Conservation (phyloP, 2,797 vertebrate species). For the Cryptoprocta ferox region DNA sequence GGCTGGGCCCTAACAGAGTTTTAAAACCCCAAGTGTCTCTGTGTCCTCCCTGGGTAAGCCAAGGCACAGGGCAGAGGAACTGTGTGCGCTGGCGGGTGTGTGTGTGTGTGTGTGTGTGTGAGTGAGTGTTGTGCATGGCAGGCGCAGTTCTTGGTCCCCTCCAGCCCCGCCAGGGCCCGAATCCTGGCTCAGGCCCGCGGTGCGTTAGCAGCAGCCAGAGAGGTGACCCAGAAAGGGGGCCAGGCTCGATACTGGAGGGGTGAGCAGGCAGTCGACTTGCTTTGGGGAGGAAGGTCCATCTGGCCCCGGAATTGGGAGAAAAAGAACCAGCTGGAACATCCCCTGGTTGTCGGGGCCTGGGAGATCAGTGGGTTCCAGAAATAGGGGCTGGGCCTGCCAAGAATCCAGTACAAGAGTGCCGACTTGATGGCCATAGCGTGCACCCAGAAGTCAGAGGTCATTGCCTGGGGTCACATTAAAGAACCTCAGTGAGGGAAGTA, state of each 20-base stretch:
- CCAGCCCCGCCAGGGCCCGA: not conserved
- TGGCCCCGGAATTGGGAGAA: not conserved
- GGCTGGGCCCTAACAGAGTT: constrained; percentile 43
- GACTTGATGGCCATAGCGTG: too few species aligned
- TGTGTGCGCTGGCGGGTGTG: not conserved
- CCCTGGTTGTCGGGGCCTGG: not conserved
- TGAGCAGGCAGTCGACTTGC: not conserved
- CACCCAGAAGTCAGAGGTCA: not conserved
- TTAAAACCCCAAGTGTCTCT: not conserved
- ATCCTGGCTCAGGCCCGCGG: not conserved
- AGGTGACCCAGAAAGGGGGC: not conserved
- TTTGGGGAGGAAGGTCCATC: not conserved
- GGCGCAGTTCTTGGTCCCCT: not conserved
- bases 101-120: not conserved
- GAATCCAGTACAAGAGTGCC: not conserved
- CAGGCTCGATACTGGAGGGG: not conserved
- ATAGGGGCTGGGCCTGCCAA: not conserved
- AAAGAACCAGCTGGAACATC: not conserved
- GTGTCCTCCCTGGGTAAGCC: not conserved
- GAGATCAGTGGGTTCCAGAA: not conserved
- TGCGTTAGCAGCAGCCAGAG: not conserved
- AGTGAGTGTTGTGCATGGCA: not conserved
- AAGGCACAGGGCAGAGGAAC: not conserved
- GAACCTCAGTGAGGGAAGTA: not conserved
- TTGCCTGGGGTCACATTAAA: not conserved